Base-by-base conservation (phyloP, 1,140 invertebrate genomes). In the Caenorhabditis briggsae region DNA sequence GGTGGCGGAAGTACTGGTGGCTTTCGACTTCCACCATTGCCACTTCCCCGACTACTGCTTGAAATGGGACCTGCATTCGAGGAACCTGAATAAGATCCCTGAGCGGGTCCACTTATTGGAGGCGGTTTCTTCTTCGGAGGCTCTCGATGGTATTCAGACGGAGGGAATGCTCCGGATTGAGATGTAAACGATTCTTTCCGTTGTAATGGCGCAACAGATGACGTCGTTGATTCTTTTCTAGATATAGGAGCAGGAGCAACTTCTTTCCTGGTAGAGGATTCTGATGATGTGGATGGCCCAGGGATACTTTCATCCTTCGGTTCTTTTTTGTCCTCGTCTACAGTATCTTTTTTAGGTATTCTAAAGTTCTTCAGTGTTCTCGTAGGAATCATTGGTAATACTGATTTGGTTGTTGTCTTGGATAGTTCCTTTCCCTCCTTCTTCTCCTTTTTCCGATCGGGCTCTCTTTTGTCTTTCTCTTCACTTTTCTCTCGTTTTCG, bases 321-420 rank as follows among this genome's bases (percentile, higher is more conserved):
- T 11, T 78, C 70, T 41, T 78, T 78, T 23, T 53, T 78, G 3
- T 78, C 70, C 0, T 78, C 70, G 0, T 78, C 46, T 1, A 23
- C 70, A 23, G 70, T 78, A 23, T 78, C 46, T 53, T 78, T 78
- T n/a, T 78, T 78, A 2, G 70, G 70, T 12, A 78, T 78, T 23
- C 70, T 12, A 14, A 50, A 78, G 46, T 53, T 78, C n/a, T 50
- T 78, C 46, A 78, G 20, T 11, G 46, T 78, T 16, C 11, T 11
- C 50, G 50, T 53, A 53, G 50, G 50, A 12, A 50, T 46, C 33
- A 14, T 78, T n/a, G 70, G 12, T 2, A n/a, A 9, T n/a, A 53
- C 20, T 18, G 64, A 7, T 43, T 46, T 23, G 6, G 70, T 50
- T 53, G 70, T 20, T 2, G 46, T 53, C 23, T 78, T 78, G 20